These are phyloP conservation scores for Dryoscopus gambensis DNA, from an alignment of 2,113 vertebrate species.

Conservation along the genomic window DNA sequence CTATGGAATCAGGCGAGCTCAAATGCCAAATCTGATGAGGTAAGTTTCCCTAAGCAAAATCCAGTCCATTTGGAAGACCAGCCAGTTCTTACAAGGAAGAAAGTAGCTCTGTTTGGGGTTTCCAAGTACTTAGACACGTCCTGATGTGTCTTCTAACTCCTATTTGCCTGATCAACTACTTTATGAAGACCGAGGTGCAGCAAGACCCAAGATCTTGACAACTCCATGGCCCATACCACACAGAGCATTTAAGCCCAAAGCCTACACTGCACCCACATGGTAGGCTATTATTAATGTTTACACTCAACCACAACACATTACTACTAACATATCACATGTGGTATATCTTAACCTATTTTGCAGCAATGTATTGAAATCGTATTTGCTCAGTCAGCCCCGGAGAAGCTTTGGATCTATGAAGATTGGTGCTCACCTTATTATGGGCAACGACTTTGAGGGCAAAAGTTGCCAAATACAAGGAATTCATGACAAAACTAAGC, in stretches of 20 bases:
- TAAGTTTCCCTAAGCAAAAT: neutral
- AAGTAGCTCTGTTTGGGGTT: neutral
- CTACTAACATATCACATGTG: rapidly evolving
- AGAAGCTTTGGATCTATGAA: neutral
- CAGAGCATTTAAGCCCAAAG: neutral
- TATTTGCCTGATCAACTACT: neutral
- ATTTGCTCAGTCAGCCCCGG: neutral
- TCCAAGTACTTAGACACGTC: neutral
- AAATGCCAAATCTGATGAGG: neutral
- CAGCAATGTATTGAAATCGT: neutral
- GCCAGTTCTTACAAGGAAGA: neutral
- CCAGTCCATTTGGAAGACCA: neutral
- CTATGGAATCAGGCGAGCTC: neutral
- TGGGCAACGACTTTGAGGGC: slow-evolving; percentile 95
- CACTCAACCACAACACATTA: neutral
- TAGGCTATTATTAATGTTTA: rapidly evolving
- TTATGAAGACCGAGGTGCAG: neutral
- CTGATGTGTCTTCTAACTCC: neutral
- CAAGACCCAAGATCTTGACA: neutral
- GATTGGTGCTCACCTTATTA: slow-evolving; percentile 83
- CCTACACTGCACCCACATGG: neutral
- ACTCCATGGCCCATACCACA: rapidly evolving
- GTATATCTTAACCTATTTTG: neutral
- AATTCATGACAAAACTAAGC: slow-evolving; percentile 98
- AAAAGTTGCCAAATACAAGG: slow-evolving; percentile 94